Evolutionary conservation across 2,888 invertebrate genomes (phyloP).

Genomic region (Apodemia zela): DNA sequence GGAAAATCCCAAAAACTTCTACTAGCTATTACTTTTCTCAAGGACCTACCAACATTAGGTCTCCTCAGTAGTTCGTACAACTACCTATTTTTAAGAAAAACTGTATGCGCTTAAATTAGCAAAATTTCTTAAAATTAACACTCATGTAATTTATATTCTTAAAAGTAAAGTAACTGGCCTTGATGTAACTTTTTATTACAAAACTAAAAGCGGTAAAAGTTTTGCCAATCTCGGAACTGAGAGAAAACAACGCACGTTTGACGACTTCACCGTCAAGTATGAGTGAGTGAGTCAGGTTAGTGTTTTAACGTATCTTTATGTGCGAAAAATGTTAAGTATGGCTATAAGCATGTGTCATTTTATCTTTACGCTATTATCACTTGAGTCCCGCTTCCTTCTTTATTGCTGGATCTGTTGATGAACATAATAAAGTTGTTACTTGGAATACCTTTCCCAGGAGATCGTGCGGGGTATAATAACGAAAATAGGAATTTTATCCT

Average conservation of each 20-base stretch:
- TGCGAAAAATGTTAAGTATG: conserved; percentile 45
- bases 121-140: too few relatives aligned
- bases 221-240: background rate
- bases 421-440: conserved; percentile 30
- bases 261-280: background rate
- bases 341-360: conserved; percentile 36
- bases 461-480: background rate
- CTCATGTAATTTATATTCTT: background rate
- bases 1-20: too few relatives aligned
- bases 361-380: conserved; percentile 48
- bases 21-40: too few relatives aligned
- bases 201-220: conserved; percentile 1
- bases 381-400: conserved; percentile 29
- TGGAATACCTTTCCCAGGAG: conserved; percentile 16
- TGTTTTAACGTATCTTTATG: conserved; percentile 27
- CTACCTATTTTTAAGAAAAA: too few relatives aligned
- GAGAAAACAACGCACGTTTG: background rate
- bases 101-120: too few relatives aligned
- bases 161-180: background rate
- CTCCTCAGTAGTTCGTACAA: too few relatives aligned
- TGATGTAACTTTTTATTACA: background rate
- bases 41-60: too few relatives aligned
- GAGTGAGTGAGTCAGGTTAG: background rate
- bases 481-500: too few relatives aligned
- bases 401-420: conserved; percentile 40